Conservation (phyloP, 2,888 invertebrate species). For the Macrosiphum euphorbiae region DNA sequence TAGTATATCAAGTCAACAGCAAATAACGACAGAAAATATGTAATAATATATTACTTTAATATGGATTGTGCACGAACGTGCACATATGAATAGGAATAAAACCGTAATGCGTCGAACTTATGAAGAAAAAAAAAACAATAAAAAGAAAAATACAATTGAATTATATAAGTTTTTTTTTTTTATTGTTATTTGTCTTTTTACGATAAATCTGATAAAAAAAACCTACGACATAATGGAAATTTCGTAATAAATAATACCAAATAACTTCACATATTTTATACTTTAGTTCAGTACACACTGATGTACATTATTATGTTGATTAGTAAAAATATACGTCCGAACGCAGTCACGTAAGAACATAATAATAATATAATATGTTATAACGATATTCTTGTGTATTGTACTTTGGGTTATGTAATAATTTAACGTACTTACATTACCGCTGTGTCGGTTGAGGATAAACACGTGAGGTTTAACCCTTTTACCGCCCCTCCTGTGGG, state of each 20-base stretch:
- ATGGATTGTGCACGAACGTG: background rate
- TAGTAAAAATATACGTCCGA: background rate
- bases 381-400: background rate
- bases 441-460: constrained; percentile 41
- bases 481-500: background rate
- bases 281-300: background rate
- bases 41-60: background rate
- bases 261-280: background rate
- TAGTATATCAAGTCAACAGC: background rate
- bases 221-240: background rate
- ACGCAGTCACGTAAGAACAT: constrained; percentile 4
- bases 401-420: background rate
- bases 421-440: background rate
- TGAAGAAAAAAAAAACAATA: background rate
- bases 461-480: constrained; percentile 29
- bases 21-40: background rate
- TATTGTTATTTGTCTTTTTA: background rate
- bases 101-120: background rate
- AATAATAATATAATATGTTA: background rate
- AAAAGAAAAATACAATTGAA: background rate
- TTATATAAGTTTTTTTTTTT: background rate
- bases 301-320: background rate
- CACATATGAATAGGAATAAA: background rate
- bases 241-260: background rate
- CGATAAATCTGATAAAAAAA: background rate